Base-by-base conservation (phyloP, 2,797 vertebrate genomes). In the Eupleurogrammus muticus region DNA sequence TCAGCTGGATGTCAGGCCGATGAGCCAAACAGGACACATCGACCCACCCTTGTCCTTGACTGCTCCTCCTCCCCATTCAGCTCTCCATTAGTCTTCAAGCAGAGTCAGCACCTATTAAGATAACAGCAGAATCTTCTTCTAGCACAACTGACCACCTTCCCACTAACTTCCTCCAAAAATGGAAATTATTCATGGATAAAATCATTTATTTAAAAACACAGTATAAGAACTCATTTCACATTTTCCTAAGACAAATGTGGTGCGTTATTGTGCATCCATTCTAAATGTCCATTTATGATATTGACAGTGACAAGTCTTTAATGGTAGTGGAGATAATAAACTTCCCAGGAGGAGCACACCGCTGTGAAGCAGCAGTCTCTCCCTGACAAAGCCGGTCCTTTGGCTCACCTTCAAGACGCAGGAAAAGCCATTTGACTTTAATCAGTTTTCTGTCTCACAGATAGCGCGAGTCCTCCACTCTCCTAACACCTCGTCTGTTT, bases 151-250 rank as follows among this genome's bases (percentile, higher is more conserved):
- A 50, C 1, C 9, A 2, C 40, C 47, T 61, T 53, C 17, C 16
- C 1, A n/a, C 47, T 14, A 53, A 36, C 5, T 5, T 34, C 5
- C n/a, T 46, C 17, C 51, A 9, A 53, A 66, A 6, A 23, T 66
- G 0, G 17, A 32, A 60, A 54, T 52, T 49, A 17, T 51, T 65
- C 47, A 66, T 19, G 21, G 17, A 60, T 83, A 68, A 83, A 92
- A 91, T 36, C 35, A 75, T 92, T 92, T 91, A 92, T 90, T 92
- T 36, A 74, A 82, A 80, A 70, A 60, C n/a, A 79, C 54, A 57
- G 23, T 36, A 84, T 65, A 87, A 50, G 5, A 23, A 59, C 47
- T 52, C 1, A 70, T 5, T 51, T 71, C 28, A 74, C 53, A 61
- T 60, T 63, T 68, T 34, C 56, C 34, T 8, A 20, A 12, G 21